A percentile compares a stretch with the other conserved stretches of the same genome.
Evolutionary conservation across 2,888 invertebrate genomes (phyloP).

Genomic region (Synanthedon myopaeformis): DNA sequence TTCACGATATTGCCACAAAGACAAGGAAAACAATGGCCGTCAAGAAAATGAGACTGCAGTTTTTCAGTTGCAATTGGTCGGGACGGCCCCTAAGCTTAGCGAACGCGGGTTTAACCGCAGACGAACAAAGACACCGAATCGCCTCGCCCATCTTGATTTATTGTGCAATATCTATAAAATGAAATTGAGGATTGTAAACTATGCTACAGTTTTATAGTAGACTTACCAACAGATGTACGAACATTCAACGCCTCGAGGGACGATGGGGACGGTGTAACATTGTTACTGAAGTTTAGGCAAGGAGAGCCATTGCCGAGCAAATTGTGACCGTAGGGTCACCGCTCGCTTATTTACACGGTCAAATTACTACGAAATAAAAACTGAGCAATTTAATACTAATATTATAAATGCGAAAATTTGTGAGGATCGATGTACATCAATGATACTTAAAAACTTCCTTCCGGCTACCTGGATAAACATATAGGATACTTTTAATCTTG

Average conservation of each 20-base stretch:
- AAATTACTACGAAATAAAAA: conserved; percentile 53
- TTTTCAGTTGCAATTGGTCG: conserved; percentile 36
- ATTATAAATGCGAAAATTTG: no score
- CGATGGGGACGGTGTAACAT: conserved; percentile 51
- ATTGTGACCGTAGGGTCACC: conserved; percentile 58
- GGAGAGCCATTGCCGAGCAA: conserved; percentile 48
- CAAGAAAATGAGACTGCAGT: conserved; percentile 38
- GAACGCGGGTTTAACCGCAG: conserved; percentile 12
- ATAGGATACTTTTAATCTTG: no score
- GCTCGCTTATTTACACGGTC: conserved; percentile 43
- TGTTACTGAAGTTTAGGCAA: conserved; percentile 59
- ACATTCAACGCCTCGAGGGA: conserved; percentile 51
- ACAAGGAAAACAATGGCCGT: conserved; percentile 24
- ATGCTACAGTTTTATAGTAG: conserved; percentile 47
- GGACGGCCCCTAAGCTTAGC: conserved; percentile 18
- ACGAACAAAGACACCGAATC: conserved; percentile 33
- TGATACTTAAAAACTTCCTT: no score
- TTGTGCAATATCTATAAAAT: conserved; percentile 50
- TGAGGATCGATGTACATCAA: no score
- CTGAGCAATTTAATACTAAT: conserved; percentile 24
- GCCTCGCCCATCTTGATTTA: conserved; percentile 39
- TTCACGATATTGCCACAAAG: conserved; percentile 22
- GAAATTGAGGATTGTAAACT: conserved; percentile 51
- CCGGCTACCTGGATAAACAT: no score
- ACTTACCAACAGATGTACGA: conserved; percentile 56